Base-by-base conservation (phyloP, 2,113 vertebrate species). In the Chrysochloris asiatica region DNA sequence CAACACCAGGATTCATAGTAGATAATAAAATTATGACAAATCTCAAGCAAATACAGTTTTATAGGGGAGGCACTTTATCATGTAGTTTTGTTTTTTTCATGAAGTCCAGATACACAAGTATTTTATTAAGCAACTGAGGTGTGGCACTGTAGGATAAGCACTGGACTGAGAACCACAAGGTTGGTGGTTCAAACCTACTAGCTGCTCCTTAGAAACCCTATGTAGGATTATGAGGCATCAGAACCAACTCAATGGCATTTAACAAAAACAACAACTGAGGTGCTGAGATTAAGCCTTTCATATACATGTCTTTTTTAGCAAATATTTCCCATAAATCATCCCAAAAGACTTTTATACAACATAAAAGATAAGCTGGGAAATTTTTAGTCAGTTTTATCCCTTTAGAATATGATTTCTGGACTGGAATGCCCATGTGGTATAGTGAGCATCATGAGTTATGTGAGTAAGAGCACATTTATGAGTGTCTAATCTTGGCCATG, bases 401-500 rank as follows among this genome's bases (percentile, higher is more conserved):
- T 83, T 90, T 63, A 80, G 65, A 88, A 88, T 89, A 90, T 71
- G 45, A 41, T 86, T 77, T 54, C 45, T 89, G 50, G 90, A 76
- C 92, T 88, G 89, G 50, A 83, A 83, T 56, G 63, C 30, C 43
- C 41, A 22, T 75, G 47, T 80, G 61, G 77, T 69, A 36, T 4
- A 65, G 30, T 52, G 61, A 54, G 59, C 36, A 81, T 65, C 33
- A 33, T 30, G 54, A 81, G 47, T 54, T 71, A 48, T 90, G 67
- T 73, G 33, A 67, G 19, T 38, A 38, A 69, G 14, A 93, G 54
- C 69, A 67, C n/a, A 45, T n/a, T 45, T 63, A 56, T 85, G 54
- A 86, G 59, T 41, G 26, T 81, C 91, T 90, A 54, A 73, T 78
- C 50, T 86, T 95, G 94, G n/a, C n/a, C n/a, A n/a, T n/a, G n/a